Evolutionary conservation across 1,140 invertebrate species (phyloP), one percentile per base, ranked within the genome.

Genomic region (Diorhabda carinulata): DNA sequence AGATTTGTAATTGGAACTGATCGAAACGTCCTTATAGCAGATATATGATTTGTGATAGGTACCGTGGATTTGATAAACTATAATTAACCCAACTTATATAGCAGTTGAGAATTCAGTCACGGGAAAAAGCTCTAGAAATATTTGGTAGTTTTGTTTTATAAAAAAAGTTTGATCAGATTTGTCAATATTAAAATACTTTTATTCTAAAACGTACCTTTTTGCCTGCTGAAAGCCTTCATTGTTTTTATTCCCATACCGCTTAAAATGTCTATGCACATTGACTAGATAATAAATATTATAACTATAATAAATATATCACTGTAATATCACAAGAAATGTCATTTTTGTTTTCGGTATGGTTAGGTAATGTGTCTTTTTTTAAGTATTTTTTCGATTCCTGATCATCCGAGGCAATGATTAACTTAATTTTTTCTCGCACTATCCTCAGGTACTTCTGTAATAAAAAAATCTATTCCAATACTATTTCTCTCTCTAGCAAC

Each of bases 161-260:
- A 25, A 25, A 25, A 25, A 25, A 25, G 0, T 25, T 25, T 25
- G 25, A 25, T 25, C 25, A 25, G 25, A 25, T 25, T 25, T 25
- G 25, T 25, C 25, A 25, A 25, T 25, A 25, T 25, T n/a, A 56
- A 56, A 56, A 56, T 56, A 56, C 52, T 7, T 56, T 7, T 66
- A 43, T 68, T 9, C 72, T 69, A 64, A 66, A 66, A 69, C 78
- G 78, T 80, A 83, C 82, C 82, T 82, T 81, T 82, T 75, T 76
- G 80, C 76, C 82, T 82, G 75, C 76, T 82, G 71, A 81, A 81
- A 63, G 82, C 79, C 79, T 83, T 83, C 82, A 83, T 83, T 76
- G 82, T 82, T 82, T 83, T 83, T 77, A 83, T 83, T 81, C 82
- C 82, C 82, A 83, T 83, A 70, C 80, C 81, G 79, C 75, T 79